These are phyloP conservation scores for Lymantria dispar DNA, from an alignment of 2,888 invertebrate genomes.

Conservation along the genomic window DNA sequence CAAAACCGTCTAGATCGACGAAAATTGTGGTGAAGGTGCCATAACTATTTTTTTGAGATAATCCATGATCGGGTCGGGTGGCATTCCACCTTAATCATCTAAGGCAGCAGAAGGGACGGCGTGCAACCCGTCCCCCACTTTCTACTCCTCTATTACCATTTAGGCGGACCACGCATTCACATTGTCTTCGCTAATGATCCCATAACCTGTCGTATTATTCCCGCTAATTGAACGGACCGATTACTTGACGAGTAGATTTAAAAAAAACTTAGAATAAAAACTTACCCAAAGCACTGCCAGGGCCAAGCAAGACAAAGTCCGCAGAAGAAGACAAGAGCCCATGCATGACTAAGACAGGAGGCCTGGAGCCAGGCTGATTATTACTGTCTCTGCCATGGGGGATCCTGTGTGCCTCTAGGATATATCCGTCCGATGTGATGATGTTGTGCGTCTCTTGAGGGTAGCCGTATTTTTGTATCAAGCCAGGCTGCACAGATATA, in stretches of 20 bases:
- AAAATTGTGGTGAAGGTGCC: too few species aligned
- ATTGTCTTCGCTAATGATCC: too few species aligned
- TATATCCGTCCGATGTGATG: conserved; percentile 51
- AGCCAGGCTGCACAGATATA: conserved; percentile 41
- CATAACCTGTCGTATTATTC: too few species aligned
- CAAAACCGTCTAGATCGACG: too few species aligned
- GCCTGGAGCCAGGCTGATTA: conserved; percentile 31
- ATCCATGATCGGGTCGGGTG: too few species aligned
- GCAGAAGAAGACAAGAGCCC: conserved; percentile 57
- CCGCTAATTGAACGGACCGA: too few species aligned
- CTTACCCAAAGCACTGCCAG: conserved; percentile 47
- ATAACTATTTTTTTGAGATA: too few species aligned
- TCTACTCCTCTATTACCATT: too few species aligned
- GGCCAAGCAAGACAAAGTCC: conserved; percentile 49
- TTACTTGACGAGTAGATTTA: background rate
- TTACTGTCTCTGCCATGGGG: conserved; percentile 46
- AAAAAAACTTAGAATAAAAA: background rate
- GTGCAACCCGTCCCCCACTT: too few species aligned
- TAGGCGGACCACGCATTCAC: too few species aligned
- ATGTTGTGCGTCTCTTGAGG: conserved; percentile 51
- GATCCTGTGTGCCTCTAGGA: conserved; percentile 53
- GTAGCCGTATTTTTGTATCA: conserved; percentile 53
- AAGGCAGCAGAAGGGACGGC: too few species aligned
- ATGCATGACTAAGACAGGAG: conserved; percentile 49
- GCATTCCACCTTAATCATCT: too few species aligned